These are phyloP conservation scores for Tylochromis polylepis DNA, from an alignment of 2,113 vertebrate genomes.

Conservation along the genomic window DNA sequence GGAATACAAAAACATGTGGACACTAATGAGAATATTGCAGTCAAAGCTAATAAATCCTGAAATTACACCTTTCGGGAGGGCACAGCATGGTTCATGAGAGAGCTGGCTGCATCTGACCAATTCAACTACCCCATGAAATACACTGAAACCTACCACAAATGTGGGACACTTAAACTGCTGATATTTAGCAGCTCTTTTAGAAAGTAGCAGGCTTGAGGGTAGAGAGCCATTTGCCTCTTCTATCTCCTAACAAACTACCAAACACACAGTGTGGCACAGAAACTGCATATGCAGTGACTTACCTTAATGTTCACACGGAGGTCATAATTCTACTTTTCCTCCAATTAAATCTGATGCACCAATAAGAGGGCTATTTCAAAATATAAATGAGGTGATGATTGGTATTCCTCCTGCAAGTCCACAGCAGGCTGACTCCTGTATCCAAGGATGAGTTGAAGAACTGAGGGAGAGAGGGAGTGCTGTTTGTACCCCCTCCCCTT, in stretches of 20 bases:
- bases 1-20: not conserved
- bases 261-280: not conserved
- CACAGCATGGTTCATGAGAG: not conserved
- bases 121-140: not conserved
- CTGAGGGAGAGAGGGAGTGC: conserved; percentile 42
- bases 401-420: conserved; percentile 37
- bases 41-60: not conserved
- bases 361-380: not conserved
- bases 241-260: not conserved
- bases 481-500: conserved; percentile 20
- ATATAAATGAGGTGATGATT: conserved; percentile 18
- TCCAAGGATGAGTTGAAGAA: conserved; percentile 57
- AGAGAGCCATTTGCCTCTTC: conserved; percentile 31
- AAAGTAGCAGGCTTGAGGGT: not conserved
- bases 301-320: conserved; percentile 22
- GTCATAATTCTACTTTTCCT: not conserved
- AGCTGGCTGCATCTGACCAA: not conserved
- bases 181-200: conserved; percentile 35
- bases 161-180: not conserved
- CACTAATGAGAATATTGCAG: not conserved
- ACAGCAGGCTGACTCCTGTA: conserved; percentile 40
- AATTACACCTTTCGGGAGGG: not conserved
- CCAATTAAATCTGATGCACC: not conserved
- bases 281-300: conserved; percentile 6
- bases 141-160: not conserved